These are phyloP conservation scores for Acronicta psi DNA, from an alignment of 2,888 invertebrate genomes.

Conservation along the genomic window DNA sequence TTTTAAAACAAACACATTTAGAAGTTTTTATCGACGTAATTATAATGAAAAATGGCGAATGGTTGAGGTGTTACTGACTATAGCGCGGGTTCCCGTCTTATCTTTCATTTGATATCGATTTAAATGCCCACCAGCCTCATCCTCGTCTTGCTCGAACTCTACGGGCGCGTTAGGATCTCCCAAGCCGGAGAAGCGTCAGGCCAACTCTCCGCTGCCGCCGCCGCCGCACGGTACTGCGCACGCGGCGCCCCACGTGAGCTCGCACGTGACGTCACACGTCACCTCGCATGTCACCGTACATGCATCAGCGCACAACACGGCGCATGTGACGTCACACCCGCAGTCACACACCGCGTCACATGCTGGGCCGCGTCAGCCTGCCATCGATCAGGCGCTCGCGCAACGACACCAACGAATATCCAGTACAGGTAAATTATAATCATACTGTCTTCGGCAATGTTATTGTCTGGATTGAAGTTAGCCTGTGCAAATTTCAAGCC, in stretches of 20 bases:
- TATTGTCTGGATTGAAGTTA: too few species aligned
- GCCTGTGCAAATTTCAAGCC: too few species aligned
- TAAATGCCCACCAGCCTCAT: slow-evolving; percentile 83
- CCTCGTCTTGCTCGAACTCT: slow-evolving; percentile 93
- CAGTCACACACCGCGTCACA: slow-evolving; percentile 24
- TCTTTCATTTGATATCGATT: too few species aligned
- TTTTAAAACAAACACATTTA: too few species aligned
- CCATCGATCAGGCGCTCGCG: slow-evolving; percentile 54
- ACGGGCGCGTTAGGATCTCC: slow-evolving; percentile 94
- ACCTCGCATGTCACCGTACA: slow-evolving; percentile 82
- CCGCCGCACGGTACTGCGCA: slow-evolving; percentile 76
- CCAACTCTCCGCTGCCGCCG: slow-evolving; percentile 96
- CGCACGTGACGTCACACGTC: slow-evolving; percentile 34
- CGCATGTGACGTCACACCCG: slow-evolving; percentile 30
- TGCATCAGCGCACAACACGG: slow-evolving; percentile 24
- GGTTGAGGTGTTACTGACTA: too few species aligned
- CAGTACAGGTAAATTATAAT: slow-evolving; percentile 72
- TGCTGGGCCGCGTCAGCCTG: slow-evolving; percentile 64
- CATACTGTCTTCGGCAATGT: background rate
- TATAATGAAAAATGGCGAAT: too few species aligned
- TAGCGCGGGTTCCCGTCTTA: too few species aligned
- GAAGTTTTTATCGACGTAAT: too few species aligned
- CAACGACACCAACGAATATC: slow-evolving; percentile 81
- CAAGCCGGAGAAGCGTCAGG: slow-evolving; percentile 96
- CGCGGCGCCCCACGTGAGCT: slow-evolving; percentile 21